These are phyloP conservation scores for Pandemis cinnamomeana DNA, from an alignment of 2,888 invertebrate genomes.

Conservation along the genomic window DNA sequence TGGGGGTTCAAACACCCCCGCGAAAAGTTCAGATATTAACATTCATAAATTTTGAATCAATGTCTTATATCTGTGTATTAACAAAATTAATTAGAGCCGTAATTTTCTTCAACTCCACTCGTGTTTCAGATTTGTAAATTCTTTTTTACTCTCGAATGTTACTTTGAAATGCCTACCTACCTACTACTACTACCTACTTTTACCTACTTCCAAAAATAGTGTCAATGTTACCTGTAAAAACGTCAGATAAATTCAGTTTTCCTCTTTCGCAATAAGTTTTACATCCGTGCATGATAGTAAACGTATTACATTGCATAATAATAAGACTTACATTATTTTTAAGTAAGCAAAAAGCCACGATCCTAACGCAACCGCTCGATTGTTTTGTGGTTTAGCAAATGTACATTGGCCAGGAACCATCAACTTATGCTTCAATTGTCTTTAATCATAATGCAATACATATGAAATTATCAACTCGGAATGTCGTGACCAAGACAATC, in stretches of 20 bases:
- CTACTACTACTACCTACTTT: no score
- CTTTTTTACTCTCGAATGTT: no score
- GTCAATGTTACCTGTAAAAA: no score
- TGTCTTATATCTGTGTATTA: no score
- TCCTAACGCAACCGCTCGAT: constrained; percentile 14
- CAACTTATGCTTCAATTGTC: constrained; percentile 59
- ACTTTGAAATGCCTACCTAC: no score
- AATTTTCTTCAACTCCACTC: no score
- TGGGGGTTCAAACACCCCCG: no score
- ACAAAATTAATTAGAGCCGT: no score
- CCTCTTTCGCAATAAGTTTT: not conserved
- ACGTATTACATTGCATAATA: not conserved
- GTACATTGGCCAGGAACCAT: constrained; percentile 54
- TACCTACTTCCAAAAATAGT: no score
- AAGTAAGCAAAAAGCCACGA: not conserved
- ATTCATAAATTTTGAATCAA: no score
- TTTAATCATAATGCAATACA: constrained; percentile 56
- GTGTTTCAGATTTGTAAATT: no score
- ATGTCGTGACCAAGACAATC: constrained; percentile 55
- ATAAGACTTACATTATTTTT: constrained; percentile 1
- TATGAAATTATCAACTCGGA: constrained; percentile 44
- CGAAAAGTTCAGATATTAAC: no score
- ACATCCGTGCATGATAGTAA: not conserved
- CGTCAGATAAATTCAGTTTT: not conserved
- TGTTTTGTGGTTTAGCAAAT: constrained; percentile 45